Evolutionary conservation across 2,888 invertebrate genomes (phyloP), one percentile per base, ranked within the genome.

Genomic region (Helleia helle): DNA sequence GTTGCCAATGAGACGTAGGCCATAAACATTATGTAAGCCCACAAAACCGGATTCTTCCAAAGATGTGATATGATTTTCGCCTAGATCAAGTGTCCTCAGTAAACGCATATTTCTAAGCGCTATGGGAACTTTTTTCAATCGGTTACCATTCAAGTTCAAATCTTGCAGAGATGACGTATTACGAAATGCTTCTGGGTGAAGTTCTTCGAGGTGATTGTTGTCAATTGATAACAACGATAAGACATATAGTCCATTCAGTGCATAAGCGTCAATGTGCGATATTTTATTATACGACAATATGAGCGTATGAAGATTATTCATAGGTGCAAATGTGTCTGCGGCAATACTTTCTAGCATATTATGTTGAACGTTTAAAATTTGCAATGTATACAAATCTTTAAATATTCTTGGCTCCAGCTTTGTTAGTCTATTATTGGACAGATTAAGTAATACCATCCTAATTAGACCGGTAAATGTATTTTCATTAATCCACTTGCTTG

Each of bases 131-230:
- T 88, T 87, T 64, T 91, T 91, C 59, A 96, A 86, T 62, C 90
- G 89, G 80, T 96, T 96, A 46, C 93, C 93, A 76, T 94, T 95
- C 62, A 96, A 86, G 86, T 95, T 94, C 55, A 97, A 87, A 77
- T 96, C 96, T 79, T 95, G 93, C 61, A 96, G 86, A 47, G 93
- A 93, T 53, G 94, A 95, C 65, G 95, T 95, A 81, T 96, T 96
- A 59, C 92, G 88, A 65, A 96, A 95, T 44, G 95, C 94, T 64
- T 94, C 93, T 31, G 92, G 90, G 71, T 96, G 94, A 45, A 96
- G 89, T 55, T 91, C 91, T 67, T 92, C 91, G 48, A 96, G 86
- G 41, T 89, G 87, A 76, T 96, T 96, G 71, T 93, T 93, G 74
- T 96, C 94, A 65, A 96, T 83, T 34, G 94, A 93, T 44, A 96